phyloP scores from a whole-genome alignment of 1,140 invertebrate genomes.

The Calephelis nemesis region DNA sequence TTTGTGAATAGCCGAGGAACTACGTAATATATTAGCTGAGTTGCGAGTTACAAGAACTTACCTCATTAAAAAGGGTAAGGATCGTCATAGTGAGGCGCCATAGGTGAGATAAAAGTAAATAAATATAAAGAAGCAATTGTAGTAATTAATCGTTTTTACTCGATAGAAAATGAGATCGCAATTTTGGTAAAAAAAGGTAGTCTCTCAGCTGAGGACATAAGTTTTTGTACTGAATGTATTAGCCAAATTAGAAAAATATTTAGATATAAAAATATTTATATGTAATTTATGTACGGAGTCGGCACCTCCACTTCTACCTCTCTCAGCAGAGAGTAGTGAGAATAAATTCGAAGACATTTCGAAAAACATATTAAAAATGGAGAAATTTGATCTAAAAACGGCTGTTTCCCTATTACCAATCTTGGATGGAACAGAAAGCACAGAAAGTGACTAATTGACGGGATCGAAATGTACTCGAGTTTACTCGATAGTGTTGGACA shows the following conservation, averaged over 20 bases:
- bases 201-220: constrained; percentile 7
- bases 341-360: constrained; percentile 8
- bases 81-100: too few relatives aligned
- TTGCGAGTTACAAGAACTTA: background rate
- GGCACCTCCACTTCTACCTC: background rate
- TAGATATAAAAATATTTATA: too few relatives aligned
- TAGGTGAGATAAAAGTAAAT: background rate
- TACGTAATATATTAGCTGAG: too few relatives aligned
- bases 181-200: background rate
- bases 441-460: background rate
- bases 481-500: too few relatives aligned
- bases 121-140: too few relatives aligned
- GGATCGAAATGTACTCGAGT: too few relatives aligned
- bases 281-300: background rate
- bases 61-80: constrained; percentile 7
- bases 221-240: background rate
- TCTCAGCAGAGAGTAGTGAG: constrained; percentile 1
- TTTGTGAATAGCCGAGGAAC: too few relatives aligned
- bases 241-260: constrained; percentile 2
- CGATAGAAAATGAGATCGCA: too few relatives aligned
- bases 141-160: too few relatives aligned
- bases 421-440: background rate
- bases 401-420: too few relatives aligned
- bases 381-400: background rate
- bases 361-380: background rate